These are phyloP conservation scores for Ophion costatus DNA, from an alignment of 2,888 invertebrate genomes.

Conservation along the genomic window DNA sequence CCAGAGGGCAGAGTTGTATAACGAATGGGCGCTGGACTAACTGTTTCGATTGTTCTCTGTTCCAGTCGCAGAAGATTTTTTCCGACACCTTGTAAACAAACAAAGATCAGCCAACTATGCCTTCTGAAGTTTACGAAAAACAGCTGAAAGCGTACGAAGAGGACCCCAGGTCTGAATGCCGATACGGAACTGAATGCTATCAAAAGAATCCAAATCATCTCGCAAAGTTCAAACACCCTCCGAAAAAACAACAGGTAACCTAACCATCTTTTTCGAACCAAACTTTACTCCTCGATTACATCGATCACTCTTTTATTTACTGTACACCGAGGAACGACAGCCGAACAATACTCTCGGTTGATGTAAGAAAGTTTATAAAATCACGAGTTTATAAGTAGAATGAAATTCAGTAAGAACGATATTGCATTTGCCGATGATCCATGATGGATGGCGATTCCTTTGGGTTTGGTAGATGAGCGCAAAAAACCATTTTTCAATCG, in stretches of 20 bases:
- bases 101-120: constrained; percentile 30
- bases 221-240: constrained; percentile 91
- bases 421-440: too few relatives aligned
- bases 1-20: too few relatives aligned
- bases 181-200: constrained; percentile 92
- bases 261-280: constrained; percentile 1
- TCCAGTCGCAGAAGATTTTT: not conserved
- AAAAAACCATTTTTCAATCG: too few relatives aligned
- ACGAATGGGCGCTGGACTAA: too few relatives aligned
- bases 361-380: not conserved
- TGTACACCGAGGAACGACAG: not conserved
- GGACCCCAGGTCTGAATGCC: constrained; percentile 87
- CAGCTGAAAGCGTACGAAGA: constrained; percentile 70
- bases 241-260: constrained; percentile 76
- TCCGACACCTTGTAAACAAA: not conserved
- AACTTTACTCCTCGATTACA: not conserved
- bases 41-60: not conserved
- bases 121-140: constrained; percentile 56
- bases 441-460: too few relatives aligned
- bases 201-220: constrained; percentile 91
- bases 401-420: too few relatives aligned
- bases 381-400: too few relatives aligned
- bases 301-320: not conserved
- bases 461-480: too few relatives aligned
- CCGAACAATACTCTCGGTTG: not conserved